Evolutionary conservation across 2,888 invertebrate species (phyloP).

Genomic region (Cepaea hortensis): DNA sequence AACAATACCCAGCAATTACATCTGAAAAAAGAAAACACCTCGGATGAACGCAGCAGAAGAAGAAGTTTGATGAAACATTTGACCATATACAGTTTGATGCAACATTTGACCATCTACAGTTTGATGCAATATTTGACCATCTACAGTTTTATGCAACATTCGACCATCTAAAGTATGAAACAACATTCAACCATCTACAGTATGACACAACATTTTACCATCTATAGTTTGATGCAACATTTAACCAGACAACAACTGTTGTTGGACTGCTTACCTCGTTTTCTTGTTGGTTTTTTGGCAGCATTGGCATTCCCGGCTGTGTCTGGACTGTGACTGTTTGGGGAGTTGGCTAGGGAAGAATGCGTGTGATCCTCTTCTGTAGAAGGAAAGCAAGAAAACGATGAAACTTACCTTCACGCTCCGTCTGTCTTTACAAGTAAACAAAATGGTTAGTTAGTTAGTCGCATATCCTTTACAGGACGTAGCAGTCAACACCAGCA

Average conservation of each 20-base stretch:
- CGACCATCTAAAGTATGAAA: too few species aligned
- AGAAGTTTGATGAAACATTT: too few species aligned
- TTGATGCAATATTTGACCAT: too few species aligned
- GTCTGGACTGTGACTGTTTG: constrained; percentile 45
- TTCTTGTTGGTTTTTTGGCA: constrained; percentile 45
- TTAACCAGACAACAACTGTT: background rate
- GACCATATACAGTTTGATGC: too few species aligned
- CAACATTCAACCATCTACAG: background rate
- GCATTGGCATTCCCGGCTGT: constrained; percentile 47
- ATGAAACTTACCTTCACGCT: too few species aligned
- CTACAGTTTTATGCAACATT: too few species aligned
- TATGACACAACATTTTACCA: background rate
- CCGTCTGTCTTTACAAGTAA: background rate
- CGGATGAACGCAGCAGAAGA: too few species aligned
- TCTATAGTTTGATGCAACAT: background rate
- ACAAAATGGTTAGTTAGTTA: background rate
- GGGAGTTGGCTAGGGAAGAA: constrained; percentile 40
- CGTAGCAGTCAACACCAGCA: too few species aligned
- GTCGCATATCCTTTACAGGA: too few species aligned
- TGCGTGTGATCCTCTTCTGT: constrained; percentile 47
- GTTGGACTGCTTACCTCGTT: constrained; percentile 35
- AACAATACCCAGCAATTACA: too few species aligned
- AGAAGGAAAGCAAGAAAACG: background rate
- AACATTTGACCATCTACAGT: too few species aligned
- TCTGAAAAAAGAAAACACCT: too few species aligned